Conservation (phyloP, 2,888 invertebrate species). For the Cheilosia grossa region DNA sequence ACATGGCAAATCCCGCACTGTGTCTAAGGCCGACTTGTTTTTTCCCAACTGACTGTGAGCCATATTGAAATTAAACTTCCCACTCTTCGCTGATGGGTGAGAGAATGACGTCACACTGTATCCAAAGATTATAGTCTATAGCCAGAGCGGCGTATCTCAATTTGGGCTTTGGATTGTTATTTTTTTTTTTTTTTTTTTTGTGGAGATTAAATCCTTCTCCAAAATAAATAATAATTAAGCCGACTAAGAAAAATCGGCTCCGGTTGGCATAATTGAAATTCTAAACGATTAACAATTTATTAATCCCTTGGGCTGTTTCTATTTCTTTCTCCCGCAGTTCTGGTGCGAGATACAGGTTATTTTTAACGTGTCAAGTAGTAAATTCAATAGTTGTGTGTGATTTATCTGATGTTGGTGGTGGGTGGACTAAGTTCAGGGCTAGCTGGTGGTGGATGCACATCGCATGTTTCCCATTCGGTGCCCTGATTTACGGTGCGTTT, state of each 20-base stretch:
- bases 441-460: conserved; percentile 38
- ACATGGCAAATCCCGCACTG: conserved; percentile 41
- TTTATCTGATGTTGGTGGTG: conserved; percentile 43
- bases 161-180: conserved; percentile 42
- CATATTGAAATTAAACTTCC: conserved; percentile 51
- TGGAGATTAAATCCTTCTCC: conserved; percentile 51
- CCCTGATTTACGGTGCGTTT: conserved; percentile 41
- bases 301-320: conserved; percentile 27
- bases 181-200: conserved; percentile 5
- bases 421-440: conserved; percentile 1
- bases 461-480: conserved; percentile 31
- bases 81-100: conserved; percentile 13
- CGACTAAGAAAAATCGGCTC: conserved; percentile 13
- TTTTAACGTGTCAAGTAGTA: conserved; percentile 55
- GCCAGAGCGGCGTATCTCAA: conserved; percentile 56
- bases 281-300: conserved; percentile 66
- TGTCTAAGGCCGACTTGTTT: conserved; percentile 50
- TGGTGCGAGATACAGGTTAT: conserved; percentile 55
- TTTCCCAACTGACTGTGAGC: conserved; percentile 57
- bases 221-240: conserved; percentile 64
- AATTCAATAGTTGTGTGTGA: conserved; percentile 61
- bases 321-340: background rate
- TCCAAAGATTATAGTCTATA: conserved; percentile 1
- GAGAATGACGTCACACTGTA: conserved; percentile 43
- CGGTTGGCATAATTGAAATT: conserved; percentile 54